Evolutionary conservation across 2,113 vertebrate genomes (phyloP).

Genomic region (Copsychus sechellarum): DNA sequence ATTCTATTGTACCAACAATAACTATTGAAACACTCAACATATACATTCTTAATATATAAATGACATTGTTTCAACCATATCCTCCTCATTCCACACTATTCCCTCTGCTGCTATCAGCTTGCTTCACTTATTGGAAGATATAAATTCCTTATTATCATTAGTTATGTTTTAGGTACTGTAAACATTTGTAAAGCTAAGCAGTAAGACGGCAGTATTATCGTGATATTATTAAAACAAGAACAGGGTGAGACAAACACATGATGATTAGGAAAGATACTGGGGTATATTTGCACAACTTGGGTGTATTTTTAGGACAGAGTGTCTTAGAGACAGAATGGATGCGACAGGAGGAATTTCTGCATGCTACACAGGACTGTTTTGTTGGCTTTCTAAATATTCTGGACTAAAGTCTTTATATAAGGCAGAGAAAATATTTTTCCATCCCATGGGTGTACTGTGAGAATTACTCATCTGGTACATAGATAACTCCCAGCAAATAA

Average conservation of each 20-base stretch:
- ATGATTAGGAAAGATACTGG: not conserved
- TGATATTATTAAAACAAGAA: slow-evolving; percentile 14
- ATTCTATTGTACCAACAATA: not conserved
- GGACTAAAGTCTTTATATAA: not conserved
- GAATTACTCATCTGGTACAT: not conserved
- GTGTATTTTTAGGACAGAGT: not conserved
- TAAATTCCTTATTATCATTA: not conserved
- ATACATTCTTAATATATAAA: not conserved
- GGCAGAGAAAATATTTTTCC: not conserved
- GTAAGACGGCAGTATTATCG: not conserved
- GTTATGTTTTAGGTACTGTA: not conserved
- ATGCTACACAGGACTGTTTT: not conserved
- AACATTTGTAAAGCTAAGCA: slow-evolving; percentile 8
- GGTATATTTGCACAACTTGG: not conserved
- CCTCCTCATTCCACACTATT: not conserved
- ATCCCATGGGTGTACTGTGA: not conserved
- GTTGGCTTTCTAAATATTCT: not conserved
- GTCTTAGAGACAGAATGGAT: not conserved
- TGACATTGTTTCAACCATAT: not conserved
- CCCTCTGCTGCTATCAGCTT: not conserved
- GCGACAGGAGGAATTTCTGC: not conserved
- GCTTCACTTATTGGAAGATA: not conserved
- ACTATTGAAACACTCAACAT: not conserved
- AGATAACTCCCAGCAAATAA: not conserved
- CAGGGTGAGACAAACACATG: not conserved